Evolutionary conservation across 2,888 invertebrate genomes (phyloP).

Genomic region (Meta bourneti): DNA sequence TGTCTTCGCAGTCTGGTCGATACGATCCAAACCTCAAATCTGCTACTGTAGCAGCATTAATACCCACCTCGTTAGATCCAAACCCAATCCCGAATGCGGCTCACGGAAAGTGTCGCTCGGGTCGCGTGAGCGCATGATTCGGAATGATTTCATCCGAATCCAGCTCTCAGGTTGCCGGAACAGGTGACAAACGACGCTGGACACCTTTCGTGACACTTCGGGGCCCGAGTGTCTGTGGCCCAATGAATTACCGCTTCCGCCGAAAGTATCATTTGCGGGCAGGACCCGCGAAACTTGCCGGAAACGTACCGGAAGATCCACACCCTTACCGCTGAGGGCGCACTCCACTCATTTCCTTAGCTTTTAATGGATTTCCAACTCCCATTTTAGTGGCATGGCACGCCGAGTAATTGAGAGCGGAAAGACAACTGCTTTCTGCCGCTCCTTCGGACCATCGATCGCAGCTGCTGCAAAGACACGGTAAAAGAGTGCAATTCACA

Average conservation of each 20-base stretch:
- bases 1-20: too few relatives aligned
- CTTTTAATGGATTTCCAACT: conserved; percentile 24
- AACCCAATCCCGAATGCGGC: neutral
- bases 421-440: conserved; percentile 6
- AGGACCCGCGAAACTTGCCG: neutral
- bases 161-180: neutral
- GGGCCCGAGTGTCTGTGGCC: conserved; percentile 9
- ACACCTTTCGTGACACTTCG: conserved; percentile 38
- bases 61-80: neutral
- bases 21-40: too few relatives aligned
- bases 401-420: neutral
- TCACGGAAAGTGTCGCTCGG: neutral
- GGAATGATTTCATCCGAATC: neutral
- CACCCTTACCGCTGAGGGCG: conserved; percentile 41
- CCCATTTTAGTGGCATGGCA: neutral
- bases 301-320: conserved; percentile 42
- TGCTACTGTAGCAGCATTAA: too few relatives aligned
- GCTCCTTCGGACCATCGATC: neutral
- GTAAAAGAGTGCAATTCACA: too few relatives aligned
- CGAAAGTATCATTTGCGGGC: conserved; percentile 19
- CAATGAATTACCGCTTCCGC: conserved; percentile 49
- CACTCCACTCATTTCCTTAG: conserved; percentile 42
- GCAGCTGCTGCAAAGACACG: too few relatives aligned
- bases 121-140: conserved; percentile 1
- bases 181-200: conserved; percentile 26